Percentiles rank a stretch among this genome's conserved stretches.
phyloP scores from a whole-genome alignment of 2,797 vertebrate genomes.

The Tadarida brasiliensis region DNA sequence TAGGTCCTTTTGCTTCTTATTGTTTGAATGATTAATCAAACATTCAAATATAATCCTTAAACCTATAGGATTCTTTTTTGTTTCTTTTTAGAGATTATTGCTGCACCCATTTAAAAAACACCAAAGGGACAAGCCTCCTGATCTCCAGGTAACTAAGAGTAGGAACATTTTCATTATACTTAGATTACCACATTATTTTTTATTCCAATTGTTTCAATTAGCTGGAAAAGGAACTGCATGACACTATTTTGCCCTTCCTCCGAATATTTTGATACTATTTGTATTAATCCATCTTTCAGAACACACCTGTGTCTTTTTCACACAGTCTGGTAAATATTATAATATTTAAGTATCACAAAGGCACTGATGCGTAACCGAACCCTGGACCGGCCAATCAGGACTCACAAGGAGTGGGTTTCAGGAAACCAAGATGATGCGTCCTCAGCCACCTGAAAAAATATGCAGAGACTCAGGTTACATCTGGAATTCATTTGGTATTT shows the following conservation, averaged over 20 bases:
- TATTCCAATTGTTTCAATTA: constrained; percentile 48
- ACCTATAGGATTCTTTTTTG: background rate
- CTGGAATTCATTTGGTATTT: constrained; percentile 76
- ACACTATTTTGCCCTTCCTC: background rate
- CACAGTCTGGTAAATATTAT: constrained; percentile 78
- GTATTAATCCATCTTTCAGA: constrained; percentile 57
- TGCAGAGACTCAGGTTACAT: constrained; percentile 63
- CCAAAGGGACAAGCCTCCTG: background rate
- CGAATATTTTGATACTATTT: constrained; percentile 60
- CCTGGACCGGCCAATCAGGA: constrained; percentile 65
- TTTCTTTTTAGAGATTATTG: background rate
- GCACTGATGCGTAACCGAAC: constrained; percentile 67
- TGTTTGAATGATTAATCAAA: constrained; percentile 10
- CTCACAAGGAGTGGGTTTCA: constrained; percentile 30
- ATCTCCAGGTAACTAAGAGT: constrained; percentile 40
- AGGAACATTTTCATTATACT: background rate
- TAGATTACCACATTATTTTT: constrained; percentile 34
- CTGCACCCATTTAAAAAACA: background rate
- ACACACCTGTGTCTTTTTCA: constrained; percentile 70
- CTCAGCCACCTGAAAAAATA: constrained; percentile 81
- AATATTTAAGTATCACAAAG: constrained; percentile 56
- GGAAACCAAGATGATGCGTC: constrained; percentile 70
- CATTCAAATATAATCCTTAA: constrained; percentile 19
- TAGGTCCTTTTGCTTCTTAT: background rate
- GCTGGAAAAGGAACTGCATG: background rate